Conservation (phyloP, 2,113 vertebrate species). For the Brachionichthys hirsutus region DNA sequence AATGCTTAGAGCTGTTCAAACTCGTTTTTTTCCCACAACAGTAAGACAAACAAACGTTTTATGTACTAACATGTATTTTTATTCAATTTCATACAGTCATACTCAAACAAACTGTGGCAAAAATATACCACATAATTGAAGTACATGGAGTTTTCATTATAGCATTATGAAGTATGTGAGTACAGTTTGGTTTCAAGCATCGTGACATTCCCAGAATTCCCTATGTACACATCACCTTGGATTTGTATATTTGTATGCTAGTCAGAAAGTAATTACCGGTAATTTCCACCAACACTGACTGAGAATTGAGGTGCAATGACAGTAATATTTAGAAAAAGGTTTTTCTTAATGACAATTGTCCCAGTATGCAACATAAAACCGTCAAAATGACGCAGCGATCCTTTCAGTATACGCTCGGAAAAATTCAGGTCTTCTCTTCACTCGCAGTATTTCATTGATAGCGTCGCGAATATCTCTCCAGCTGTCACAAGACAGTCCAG, state of each 20-base stretch:
- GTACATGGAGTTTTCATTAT: constrained; percentile 11
- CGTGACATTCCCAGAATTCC: not conserved
- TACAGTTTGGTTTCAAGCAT: constrained; percentile 6
- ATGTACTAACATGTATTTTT: constrained; percentile 25
- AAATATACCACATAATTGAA: constrained; percentile 14
- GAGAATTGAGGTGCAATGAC: constrained; percentile 2
- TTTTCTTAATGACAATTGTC: constrained; percentile 59
- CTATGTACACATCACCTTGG: constrained; percentile 3
- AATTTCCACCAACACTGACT: constrained; percentile 1
- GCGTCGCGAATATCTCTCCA: constrained; percentile 71
- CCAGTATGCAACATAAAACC: constrained; percentile 47
- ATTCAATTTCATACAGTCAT: constrained; percentile 42
- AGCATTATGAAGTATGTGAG: constrained; percentile 16
- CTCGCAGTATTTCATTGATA: constrained; percentile 70
- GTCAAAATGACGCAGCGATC: constrained; percentile 33
- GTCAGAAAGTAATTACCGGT: constrained; percentile 15
- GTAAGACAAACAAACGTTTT: constrained; percentile 24
- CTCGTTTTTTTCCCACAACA: constrained; percentile 33
- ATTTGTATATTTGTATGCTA: constrained; percentile 9
- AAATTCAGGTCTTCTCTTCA: constrained; percentile 65
- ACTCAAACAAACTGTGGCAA: constrained; percentile 23
- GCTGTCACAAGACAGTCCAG: constrained; percentile 40
- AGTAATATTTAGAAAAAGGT: constrained; percentile 16
- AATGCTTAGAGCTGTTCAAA: constrained; percentile 51
- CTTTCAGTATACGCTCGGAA: constrained; percentile 51